Evolutionary conservation across 2,888 invertebrate genomes (phyloP).

Genomic region (Leptopilina drosophilae): DNA sequence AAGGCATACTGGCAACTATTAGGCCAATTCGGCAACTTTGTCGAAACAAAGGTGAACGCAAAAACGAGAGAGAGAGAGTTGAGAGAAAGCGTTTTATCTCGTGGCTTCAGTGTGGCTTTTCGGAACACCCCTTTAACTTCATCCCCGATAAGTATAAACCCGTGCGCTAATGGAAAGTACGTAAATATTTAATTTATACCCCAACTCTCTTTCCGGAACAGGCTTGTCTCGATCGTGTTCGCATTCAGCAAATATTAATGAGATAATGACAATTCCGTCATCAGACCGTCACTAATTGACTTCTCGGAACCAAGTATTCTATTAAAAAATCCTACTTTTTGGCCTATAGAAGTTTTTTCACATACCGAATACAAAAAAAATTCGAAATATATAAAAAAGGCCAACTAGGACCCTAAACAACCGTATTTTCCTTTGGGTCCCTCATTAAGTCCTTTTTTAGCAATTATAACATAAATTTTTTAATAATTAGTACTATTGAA

Average conservation of each 20-base stretch:
- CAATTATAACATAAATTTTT: too few relatives aligned
- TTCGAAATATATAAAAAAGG: too few relatives aligned
- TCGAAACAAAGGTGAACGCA: slow-evolving; percentile 24
- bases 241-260: slow-evolving; percentile 8
- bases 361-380: too few relatives aligned
- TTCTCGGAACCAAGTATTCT: background rate
- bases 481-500: too few relatives aligned
- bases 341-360: too few relatives aligned
- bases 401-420: too few relatives aligned
- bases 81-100: slow-evolving; percentile 32
- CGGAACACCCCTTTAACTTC: slow-evolving; percentile 70
- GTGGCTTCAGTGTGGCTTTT: slow-evolving; percentile 52
- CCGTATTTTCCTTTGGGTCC: too few relatives aligned
- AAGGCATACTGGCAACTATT: background rate
- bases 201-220: slow-evolving; percentile 48
- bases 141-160: slow-evolving; percentile 72
- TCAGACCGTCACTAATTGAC: background rate
- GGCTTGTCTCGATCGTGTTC: slow-evolving; percentile 32
- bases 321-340: too few relatives aligned
- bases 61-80: background rate
- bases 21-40: background rate
- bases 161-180: slow-evolving; percentile 73
- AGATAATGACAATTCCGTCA: background rate
- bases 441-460: too few relatives aligned
- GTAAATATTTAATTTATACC: slow-evolving; percentile 70